Evolutionary conservation across 2,888 invertebrate genomes (phyloP).

Genomic region (Augiades crinisus): DNA sequence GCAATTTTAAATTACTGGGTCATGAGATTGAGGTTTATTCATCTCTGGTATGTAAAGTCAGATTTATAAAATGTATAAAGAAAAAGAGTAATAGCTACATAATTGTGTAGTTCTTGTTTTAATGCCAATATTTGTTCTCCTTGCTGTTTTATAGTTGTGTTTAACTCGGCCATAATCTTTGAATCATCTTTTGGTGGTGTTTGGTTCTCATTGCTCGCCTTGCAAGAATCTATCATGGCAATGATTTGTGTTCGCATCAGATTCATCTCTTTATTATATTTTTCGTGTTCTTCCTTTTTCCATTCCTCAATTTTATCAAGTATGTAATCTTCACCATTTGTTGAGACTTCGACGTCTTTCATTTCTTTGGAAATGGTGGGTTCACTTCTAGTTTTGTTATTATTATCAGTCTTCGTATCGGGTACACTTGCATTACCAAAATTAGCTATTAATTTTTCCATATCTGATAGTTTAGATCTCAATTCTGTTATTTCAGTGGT

Average conservation of each 20-base stretch:
- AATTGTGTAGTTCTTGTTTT: slow-evolving; percentile 68
- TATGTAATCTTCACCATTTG: slow-evolving; percentile 53
- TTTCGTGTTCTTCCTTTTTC: slow-evolving; percentile 77
- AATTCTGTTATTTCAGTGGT: slow-evolving; percentile 66
- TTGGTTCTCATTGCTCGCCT: slow-evolving; percentile 49
- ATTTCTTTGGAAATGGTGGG: slow-evolving; percentile 37
- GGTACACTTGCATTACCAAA: slow-evolving; percentile 27
- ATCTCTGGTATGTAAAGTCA: too few species aligned
- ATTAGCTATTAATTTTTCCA: slow-evolving; percentile 49
- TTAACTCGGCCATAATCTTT: slow-evolving; percentile 59
- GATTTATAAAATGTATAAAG: slow-evolving; percentile 1
- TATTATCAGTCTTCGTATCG: background rate
- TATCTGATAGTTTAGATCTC: slow-evolving; percentile 73
- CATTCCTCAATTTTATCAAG: slow-evolving; percentile 71
- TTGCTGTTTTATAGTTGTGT: slow-evolving; percentile 72
- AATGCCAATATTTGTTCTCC: slow-evolving; percentile 73
- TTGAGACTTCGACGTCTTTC: slow-evolving; percentile 60
- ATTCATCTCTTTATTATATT: slow-evolving; percentile 77
- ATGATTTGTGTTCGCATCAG: slow-evolving; percentile 62
- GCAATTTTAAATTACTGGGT: too few species aligned
- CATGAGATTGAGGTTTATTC: too few species aligned
- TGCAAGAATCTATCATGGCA: slow-evolving; percentile 58
- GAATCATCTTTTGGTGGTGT: slow-evolving; percentile 44
- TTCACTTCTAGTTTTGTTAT: background rate
- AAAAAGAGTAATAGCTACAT: slow-evolving; percentile 44